Base-by-base conservation (phyloP, 2,888 invertebrate species). In the Athalia circularis region DNA sequence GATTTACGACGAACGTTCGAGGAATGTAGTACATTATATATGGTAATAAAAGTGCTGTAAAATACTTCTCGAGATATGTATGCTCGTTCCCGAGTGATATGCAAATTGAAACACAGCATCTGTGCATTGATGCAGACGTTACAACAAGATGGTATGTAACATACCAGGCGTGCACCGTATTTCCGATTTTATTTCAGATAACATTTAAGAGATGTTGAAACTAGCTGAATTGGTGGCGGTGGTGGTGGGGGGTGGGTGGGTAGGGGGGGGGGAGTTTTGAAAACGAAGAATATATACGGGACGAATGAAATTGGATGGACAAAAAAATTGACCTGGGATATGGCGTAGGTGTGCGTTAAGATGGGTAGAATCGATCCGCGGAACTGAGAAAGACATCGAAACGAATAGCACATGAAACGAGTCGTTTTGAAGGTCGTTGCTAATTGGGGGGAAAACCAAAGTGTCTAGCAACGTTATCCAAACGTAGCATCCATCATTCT, bases 391-490 rank as follows among this genome's bases (percentile, higher is more conserved):
- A 68, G 50, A 29, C n/a, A n/a, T n/a, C 43, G 43, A 50, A 13
- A 8, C 2, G 62, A 62, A 9, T 54, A 4, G 57, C 54, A 72
- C 57, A 59, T 47, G 72, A 59, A n/a, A 47, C 59, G 72, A 47
- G 59, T 29, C 13, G 59, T 57, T 72, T 72, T 47, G 47, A 47
- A 8, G 72, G 57, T 59, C 57, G 59, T 29, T 8, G 72, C 72
- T 72, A 59, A 72, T 72, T 72, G 72, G 72, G 47, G 72, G 72
- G 59, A 59, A 72, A 29, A 72, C 59, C 72, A 57, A 72, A 72
- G 72, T 72, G 72, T 59, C 72, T 72, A 72, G 72, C 59, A 72
- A 70, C 77, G 77, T 61, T 77, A 62, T 77, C 77, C 61, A 61
- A 67, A 70, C 52, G 70, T 57, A 77, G 67, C 59, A 77, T 77